Conservation (phyloP, 2,113 vertebrate genomes). For the Boleophthalmus pectinirostris region DNA sequence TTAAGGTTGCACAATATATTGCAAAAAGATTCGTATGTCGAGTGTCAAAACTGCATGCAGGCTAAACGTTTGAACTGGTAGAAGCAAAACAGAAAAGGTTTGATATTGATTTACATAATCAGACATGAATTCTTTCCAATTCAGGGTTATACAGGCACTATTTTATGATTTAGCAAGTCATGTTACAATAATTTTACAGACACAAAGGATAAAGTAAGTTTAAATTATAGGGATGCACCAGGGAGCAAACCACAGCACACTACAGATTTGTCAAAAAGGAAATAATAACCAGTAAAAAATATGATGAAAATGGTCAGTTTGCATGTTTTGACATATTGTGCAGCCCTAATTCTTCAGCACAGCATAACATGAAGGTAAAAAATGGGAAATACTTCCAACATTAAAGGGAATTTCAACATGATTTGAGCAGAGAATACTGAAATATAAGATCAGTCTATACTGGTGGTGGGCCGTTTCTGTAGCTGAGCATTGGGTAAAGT, state of each 20-base stretch:
- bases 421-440: conserved; percentile 22
- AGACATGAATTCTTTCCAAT: not conserved
- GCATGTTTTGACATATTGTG: not conserved
- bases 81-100: not conserved
- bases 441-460: conserved; percentile 68
- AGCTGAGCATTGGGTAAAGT: conserved; percentile 93
- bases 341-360: conserved; percentile 3
- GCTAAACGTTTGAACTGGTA: not conserved
- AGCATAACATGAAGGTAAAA: conserved; percentile 4
- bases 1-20: conserved; percentile 1
- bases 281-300: not conserved
- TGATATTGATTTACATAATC: no score
- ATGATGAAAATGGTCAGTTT: not conserved
- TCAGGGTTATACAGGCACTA: not conserved
- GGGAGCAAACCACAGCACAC: not conserved
- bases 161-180: not conserved
- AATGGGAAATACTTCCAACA: conserved; percentile 32
- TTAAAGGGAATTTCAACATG: conserved; percentile 17
- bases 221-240: not conserved
- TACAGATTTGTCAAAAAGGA: not conserved
- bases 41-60: not conserved
- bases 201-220: not conserved
- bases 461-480: conserved; percentile 93
- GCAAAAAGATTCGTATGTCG: not conserved
- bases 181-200: not conserved